Conservation (phyloP, 2,888 invertebrate species). For the Lepidochitona cinerea region DNA sequence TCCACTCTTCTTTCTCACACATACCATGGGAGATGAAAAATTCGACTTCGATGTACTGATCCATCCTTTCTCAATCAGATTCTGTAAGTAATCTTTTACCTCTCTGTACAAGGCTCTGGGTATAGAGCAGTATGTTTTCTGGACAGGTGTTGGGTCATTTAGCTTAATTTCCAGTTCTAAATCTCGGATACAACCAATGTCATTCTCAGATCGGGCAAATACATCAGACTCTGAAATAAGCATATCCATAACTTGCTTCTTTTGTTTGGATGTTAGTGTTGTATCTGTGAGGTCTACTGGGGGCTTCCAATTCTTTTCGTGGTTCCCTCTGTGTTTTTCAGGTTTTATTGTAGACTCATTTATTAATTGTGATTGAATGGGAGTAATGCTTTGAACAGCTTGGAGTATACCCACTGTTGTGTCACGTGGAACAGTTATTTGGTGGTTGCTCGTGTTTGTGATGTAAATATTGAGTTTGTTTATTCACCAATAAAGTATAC, state of each 20-base stretch:
- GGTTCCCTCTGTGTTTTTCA: background rate
- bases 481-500: no score
- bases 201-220: background rate
- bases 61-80: conserved; percentile 25
- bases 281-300: background rate
- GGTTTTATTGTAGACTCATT: background rate
- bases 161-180: conserved; percentile 8
- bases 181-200: background rate
- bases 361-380: background rate
- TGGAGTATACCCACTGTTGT: background rate
- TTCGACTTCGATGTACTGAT: conserved; percentile 18
- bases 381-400: background rate
- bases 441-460: background rate
- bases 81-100: conserved; percentile 35
- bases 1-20: conserved; percentile 10
- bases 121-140: conserved; percentile 26
- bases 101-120: conserved; percentile 32
- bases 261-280: background rate
- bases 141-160: conserved; percentile 27
- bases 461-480: no score
- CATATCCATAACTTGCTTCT: background rate
- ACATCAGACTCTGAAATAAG: background rate
- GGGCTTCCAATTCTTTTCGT: background rate
- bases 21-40: background rate
- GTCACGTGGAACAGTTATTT: background rate